Base-by-base conservation (phyloP, 2,888 invertebrate genomes). In the Pseudeuparius sepicola region DNA sequence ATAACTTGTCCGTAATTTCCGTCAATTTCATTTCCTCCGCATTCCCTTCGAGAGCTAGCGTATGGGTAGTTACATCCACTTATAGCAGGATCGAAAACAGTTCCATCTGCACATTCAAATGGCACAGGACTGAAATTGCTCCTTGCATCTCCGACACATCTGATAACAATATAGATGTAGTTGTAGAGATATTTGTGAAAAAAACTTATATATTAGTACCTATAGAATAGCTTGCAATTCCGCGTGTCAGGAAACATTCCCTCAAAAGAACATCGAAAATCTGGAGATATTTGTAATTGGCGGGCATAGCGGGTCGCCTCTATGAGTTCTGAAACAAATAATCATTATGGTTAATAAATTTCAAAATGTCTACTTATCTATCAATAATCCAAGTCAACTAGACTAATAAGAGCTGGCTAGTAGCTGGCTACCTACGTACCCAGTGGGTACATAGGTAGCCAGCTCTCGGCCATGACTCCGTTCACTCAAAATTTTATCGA, bases 41-140 rank as follows among this genome's bases (percentile, higher is more conserved):
- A 86, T 60, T 81, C 78, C 20, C 66, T 57, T 42, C 85, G 69
- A 36, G 70, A 77, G 27, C 80, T 79, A 43, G 70, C 72, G 47
- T 66, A 64, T 2, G 84, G 75, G 56, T 79, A 74, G 49, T 81
- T 78, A 53, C 86, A 87, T 37, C 76, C 66, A 51, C 70, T 70
- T 18, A 68, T 67, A 14, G 70, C 66, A 23, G 74, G 71, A 52
- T 85, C 81, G 54, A 78, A 87, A 14, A 85, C 75, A 2, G 84
- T 82, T 9, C 80, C 82, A 20, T 73, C 71, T 11, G 75, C 78
- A 53, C 87, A 87, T 57, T 75, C 71, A 57, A 83, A 82, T 65
- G 66, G 63, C 46, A 72, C 77, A 9, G 74, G 66, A 4, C 69
- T 71, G 41, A 70, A 66, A 44, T 63, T 66, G 25, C 66, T 65